Evolutionary conservation across 2,797 vertebrate genomes (phyloP).

Genomic region (Hydrocynus forskahlii): DNA sequence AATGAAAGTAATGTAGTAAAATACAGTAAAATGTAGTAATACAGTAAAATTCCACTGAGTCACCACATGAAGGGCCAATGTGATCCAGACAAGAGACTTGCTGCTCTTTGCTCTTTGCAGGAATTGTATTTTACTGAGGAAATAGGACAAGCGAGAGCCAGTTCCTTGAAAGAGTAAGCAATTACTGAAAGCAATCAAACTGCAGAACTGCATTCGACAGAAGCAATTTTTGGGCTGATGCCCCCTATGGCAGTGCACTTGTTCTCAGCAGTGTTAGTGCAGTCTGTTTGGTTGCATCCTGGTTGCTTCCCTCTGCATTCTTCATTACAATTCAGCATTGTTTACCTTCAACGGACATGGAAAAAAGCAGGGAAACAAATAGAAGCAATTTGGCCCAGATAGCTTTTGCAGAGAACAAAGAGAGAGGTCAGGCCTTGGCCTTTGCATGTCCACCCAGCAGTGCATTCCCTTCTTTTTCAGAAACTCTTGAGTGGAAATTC

Average conservation of each 20-base stretch:
- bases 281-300: slow-evolving; percentile 65
- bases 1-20: background rate
- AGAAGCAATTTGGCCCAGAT: slow-evolving; percentile 65
- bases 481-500: slow-evolving; percentile 29
- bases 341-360: slow-evolving; percentile 70
- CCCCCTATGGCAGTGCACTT: slow-evolving; percentile 73
- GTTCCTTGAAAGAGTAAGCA: slow-evolving; percentile 76
- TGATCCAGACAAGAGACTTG: slow-evolving; percentile 55
- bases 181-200: slow-evolving; percentile 80
- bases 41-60: slow-evolving; percentile 13
- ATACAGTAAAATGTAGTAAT: background rate
- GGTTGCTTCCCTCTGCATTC: slow-evolving; percentile 65
- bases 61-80: slow-evolving; percentile 45
- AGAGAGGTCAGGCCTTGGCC: slow-evolving; percentile 60
- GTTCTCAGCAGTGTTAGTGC: slow-evolving; percentile 59
- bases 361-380: slow-evolving; percentile 68
- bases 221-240: slow-evolving; percentile 73
- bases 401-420: slow-evolving; percentile 65
- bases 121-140: slow-evolving; percentile 62
- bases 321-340: slow-evolving; percentile 70
- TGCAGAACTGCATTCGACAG: slow-evolving; percentile 76
- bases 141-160: slow-evolving; percentile 66
- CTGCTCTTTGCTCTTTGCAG: slow-evolving; percentile 57
- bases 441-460: slow-evolving; percentile 54
- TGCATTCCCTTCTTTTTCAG: slow-evolving; percentile 30